A percentile compares a stretch with the other conserved stretches of the same genome.
phyloP scores from a whole-genome alignment of 1,140 invertebrate species.

The Theocolax elegans region DNA sequence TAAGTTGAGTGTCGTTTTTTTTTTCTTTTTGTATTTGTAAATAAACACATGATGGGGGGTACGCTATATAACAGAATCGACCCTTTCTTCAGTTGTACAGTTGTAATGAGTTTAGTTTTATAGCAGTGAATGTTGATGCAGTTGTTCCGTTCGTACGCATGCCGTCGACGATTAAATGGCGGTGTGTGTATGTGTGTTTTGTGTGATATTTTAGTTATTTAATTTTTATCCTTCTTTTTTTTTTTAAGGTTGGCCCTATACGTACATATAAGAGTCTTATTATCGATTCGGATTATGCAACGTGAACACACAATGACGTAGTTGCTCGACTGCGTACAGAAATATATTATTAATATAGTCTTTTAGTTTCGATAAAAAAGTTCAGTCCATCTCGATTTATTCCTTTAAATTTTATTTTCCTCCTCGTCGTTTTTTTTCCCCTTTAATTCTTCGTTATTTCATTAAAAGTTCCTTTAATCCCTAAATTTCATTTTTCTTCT shows the following conservation, averaged over 20 bases:
- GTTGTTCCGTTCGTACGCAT: not conserved
- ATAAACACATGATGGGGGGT: conserved; percentile 42
- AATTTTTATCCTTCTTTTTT: conserved; percentile 2
- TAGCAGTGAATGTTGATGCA: not conserved
- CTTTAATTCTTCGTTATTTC: conserved; percentile 44
- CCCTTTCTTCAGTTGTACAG: conserved; percentile 19
- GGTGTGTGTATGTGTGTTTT: conserved; percentile 28
- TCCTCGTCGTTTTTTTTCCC: not conserved
- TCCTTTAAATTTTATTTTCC: conserved; percentile 44
- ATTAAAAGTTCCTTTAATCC: too few species aligned
- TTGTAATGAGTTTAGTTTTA: not conserved
- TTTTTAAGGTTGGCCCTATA: conserved; percentile 48
- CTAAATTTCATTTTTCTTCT: conserved; percentile 2
- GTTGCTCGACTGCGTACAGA: conserved; percentile 68
- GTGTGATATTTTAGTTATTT: too few species aligned
- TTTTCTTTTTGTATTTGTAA: conserved; percentile 33
- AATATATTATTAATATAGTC: conserved; percentile 68
- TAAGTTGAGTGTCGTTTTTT: too few species aligned
- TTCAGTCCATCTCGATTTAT: conserved; percentile 67
- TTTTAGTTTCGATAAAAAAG: conserved; percentile 70
- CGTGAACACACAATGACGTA: conserved; percentile 68
- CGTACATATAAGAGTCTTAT: conserved; percentile 65
- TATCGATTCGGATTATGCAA: conserved; percentile 67
- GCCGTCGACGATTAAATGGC: conserved; percentile 31
- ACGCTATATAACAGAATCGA: conserved; percentile 42